Percentiles rank a stretch among this genome's conserved stretches.
Conservation (phyloP, 2,888 invertebrate genomes). For the Eupithecia pulchellata region DNA sequence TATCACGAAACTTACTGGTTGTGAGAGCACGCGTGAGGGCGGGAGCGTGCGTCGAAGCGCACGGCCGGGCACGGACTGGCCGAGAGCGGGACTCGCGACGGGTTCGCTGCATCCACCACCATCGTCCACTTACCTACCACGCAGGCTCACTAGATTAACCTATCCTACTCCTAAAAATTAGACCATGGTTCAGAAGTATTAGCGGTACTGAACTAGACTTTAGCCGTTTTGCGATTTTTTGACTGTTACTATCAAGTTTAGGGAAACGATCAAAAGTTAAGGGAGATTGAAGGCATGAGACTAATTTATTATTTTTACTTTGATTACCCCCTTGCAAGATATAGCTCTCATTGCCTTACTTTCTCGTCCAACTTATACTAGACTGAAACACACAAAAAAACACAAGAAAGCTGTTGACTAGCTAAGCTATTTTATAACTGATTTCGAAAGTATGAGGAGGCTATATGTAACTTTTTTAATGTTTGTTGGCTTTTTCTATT, state of each 20-base stretch:
- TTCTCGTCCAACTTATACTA: no score
- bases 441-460: neutral
- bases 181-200: neutral
- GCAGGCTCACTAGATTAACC: neutral
- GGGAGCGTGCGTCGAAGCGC: slow-evolving; percentile 63
- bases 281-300: neutral
- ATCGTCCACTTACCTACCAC: neutral
- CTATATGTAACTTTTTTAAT: neutral
- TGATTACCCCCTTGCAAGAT: no score
- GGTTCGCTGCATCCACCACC: neutral
- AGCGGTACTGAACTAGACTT: neutral
- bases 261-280: neutral
- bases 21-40: slow-evolving; percentile 54
- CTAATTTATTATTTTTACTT: neutral
- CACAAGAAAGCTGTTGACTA: neutral
- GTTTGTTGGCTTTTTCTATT: no score
- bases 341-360: neutral
- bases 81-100: neutral
- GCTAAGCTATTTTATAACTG: neutral
- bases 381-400: neutral
- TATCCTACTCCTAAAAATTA: neutral
- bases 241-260: neutral
- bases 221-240: neutral
- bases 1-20: slow-evolving; percentile 76
- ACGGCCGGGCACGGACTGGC: slow-evolving; percentile 65